Percentiles rank a stretch among this genome's conserved stretches.
Conservation (phyloP, 2,797 vertebrate species). For the Mormyrops boulengeri region DNA sequence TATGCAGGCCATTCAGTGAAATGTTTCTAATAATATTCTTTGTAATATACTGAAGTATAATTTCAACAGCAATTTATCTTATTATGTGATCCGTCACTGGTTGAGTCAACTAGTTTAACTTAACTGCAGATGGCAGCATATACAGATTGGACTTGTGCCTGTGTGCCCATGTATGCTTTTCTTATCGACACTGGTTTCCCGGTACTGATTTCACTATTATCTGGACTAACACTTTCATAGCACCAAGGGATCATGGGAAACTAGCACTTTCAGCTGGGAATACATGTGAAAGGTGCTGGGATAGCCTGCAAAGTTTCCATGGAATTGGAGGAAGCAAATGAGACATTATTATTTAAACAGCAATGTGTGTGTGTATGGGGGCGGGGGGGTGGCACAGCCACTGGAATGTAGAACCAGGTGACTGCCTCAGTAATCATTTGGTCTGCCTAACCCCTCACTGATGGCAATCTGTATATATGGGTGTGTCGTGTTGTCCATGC, state of each 20-base stretch:
- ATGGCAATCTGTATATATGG: too few species aligned
- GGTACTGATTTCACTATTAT: neutral
- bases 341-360: neutral
- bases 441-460: neutral
- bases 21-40: neutral
- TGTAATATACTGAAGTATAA: constrained; percentile 9
- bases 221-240: neutral
- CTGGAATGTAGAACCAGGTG: neutral
- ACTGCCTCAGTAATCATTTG: neutral
- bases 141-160: neutral
- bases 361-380: neutral
- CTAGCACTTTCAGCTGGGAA: neutral
- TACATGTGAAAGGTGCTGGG: neutral
- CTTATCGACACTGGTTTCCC: neutral
- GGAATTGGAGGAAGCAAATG: neutral
- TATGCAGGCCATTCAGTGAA: constrained; percentile 2
- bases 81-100: neutral
- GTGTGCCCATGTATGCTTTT: neutral
- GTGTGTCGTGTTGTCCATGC: neutral
- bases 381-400: neutral
- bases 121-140: neutral
- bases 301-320: neutral
- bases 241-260: neutral
- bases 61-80: neutral
- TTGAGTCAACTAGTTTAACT: neutral